Conservation (phyloP, 2,888 invertebrate species). For the Metallyticus violacea region DNA sequence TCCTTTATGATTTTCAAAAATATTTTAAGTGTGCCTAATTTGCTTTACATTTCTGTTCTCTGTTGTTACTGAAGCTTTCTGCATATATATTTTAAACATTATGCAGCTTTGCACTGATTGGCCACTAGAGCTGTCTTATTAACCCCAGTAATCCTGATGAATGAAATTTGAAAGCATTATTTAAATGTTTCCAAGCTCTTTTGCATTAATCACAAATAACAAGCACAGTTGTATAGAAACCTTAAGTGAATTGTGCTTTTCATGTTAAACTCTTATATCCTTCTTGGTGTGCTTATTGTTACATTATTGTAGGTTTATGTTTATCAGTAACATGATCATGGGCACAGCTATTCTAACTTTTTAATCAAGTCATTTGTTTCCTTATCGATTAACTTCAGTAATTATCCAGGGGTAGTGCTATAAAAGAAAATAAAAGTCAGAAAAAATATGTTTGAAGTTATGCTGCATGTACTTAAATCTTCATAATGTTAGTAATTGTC, state of each 20-base stretch:
- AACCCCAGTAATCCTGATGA: background rate
- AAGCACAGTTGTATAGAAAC: background rate
- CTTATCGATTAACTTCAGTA: too few relatives aligned
- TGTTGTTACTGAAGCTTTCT: background rate
- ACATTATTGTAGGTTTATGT: too few relatives aligned
- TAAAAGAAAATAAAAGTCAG: too few relatives aligned
- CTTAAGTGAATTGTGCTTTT: background rate
- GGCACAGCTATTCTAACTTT: too few relatives aligned
- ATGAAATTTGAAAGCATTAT: background rate
- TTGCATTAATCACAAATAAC: background rate
- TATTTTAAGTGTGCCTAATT: background rate
- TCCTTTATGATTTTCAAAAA: background rate
- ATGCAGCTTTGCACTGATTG: background rate
- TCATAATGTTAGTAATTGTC: too few relatives aligned
- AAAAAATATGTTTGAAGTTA: too few relatives aligned
- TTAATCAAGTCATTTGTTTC: too few relatives aligned
- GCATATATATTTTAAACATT: background rate
- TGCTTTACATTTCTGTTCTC: background rate
- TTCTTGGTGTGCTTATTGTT: background rate
- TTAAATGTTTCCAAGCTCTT: background rate
- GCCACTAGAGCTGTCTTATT: background rate
- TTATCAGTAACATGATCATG: too few relatives aligned
- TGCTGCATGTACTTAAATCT: too few relatives aligned
- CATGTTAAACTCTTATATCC: background rate
- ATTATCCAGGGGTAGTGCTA: too few relatives aligned